Evolutionary conservation across 2,113 vertebrate genomes (phyloP), one percentile per base, ranked within the genome.

Genomic region (Acanthisitta chloris): DNA sequence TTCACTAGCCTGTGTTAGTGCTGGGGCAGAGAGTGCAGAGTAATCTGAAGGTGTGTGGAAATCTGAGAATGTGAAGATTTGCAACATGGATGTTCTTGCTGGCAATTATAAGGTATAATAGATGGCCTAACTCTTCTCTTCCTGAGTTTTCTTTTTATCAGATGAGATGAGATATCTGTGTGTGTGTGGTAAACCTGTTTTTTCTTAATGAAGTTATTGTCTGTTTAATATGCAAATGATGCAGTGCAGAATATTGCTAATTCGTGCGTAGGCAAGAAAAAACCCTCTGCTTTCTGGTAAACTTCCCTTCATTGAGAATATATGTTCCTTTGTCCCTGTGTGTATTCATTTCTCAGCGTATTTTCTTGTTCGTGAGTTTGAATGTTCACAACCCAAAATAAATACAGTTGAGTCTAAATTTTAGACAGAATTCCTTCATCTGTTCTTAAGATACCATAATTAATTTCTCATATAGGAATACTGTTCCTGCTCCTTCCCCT

Each of bases 191-290:
- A 92, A 88, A 71, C 67, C 69, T 95, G 46, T 52, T 86, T 91
- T 67, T 95, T 92, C 65, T 86, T 43, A 87, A 36, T 92, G 72
- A 78, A 92, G 55, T 74, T 95, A 48, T 42, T 89, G 34, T 94
- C 48, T 94, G 43, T 92, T 94, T 91, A 96, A 74, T 89, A 94
- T 81, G 81, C 48, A 94, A 92, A 94, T 92, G 52, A 84, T 96
- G 84, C 73, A 91, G 33, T 51, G 36, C 36, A 81, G 77, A 91
- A 71, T 88, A 78, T 64, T 92, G 33, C 73, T 81, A 79, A 78
- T 94, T 94, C 1, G 0, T 76, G 70, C 2, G 5, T 89, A 94
- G 89, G 65, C 89, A 89, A 48, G 89, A 78, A 70, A 82, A 86
- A 69, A 2, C 40, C 16, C 46, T 72, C 31, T 78, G 26, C 65